phyloP scores from a whole-genome alignment of 2,888 invertebrate genomes.

The Gnatocerus cornutus region DNA sequence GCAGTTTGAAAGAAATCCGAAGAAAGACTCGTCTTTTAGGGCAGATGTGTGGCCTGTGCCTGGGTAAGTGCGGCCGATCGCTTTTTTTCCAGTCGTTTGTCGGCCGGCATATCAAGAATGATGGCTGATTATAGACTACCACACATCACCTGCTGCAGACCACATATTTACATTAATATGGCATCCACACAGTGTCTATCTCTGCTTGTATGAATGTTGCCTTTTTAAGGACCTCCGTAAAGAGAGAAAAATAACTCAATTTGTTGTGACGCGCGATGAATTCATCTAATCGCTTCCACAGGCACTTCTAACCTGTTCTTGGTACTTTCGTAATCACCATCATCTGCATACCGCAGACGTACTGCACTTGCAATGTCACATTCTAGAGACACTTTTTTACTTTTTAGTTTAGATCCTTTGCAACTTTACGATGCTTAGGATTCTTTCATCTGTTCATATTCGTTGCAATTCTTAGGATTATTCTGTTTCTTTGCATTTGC shows the following conservation, averaged over 20 bases:
- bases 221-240: constrained; percentile 36
- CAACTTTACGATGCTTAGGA: no score
- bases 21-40: constrained; percentile 55
- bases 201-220: constrained; percentile 28
- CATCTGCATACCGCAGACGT: constrained; percentile 16
- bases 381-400: no score
- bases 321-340: constrained; percentile 3
- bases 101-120: constrained; percentile 65
- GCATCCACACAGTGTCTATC: constrained; percentile 51
- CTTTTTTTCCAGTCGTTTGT: constrained; percentile 58
- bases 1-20: constrained; percentile 59
- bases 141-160: constrained; percentile 60
- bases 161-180: constrained; percentile 61
- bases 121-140: constrained; percentile 63
- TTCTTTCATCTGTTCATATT: no score
- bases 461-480: no score
- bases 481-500: no score
- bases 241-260: constrained; percentile 43
- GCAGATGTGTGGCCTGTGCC: constrained; percentile 58
- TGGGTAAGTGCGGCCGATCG: constrained; percentile 49
- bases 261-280: constrained; percentile 21
- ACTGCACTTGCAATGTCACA: no score
- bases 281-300: constrained; percentile 12
- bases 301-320: constrained; percentile 12
- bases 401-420: no score